Evolutionary conservation across 1,140 invertebrate species (phyloP), one percentile per base, ranked within the genome.

Genomic region (Colletes latitarsis): DNA sequence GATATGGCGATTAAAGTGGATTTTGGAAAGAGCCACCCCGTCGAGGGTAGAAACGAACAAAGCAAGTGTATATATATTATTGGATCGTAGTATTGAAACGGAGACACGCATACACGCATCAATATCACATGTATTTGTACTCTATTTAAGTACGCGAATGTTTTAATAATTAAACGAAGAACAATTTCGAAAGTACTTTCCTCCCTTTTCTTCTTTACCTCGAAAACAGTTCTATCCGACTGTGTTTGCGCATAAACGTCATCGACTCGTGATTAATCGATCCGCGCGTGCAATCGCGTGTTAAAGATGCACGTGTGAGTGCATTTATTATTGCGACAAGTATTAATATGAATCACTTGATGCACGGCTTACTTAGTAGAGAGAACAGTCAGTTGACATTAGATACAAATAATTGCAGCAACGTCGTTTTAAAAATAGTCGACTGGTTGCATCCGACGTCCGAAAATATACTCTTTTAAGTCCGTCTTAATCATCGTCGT

Each of bases 101-200:
- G 74, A 57, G 75, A 84, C 68, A 87, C 81, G 77, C 87, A 89
- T 88, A 86, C 81, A 90, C 84, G 82, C 87, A 91, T 90, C 88
- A 91, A 89, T 89, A 91, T 91, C 88, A 91, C 85, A 88, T 92
- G 88, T 92, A 93, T 92, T 91, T 91, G 89, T 92, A 93, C 85
- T 88, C 90, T 92, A 93, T 93, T 93, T 92, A 92, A 93, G 92
- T 91, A 92, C 84, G 88, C 87, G 88, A 90, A 89, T 92, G 86
- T 93, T 92, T 92, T 89, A 93, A 85, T 92, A 92, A 93, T 92
- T 93, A 93, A 93, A 93, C 84, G 80, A 90, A 88, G 82, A 88
- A 83, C 81, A 85, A 75, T 82, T 83, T 88, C 68, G 78, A 87
- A 72, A 82, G 66, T 15, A 63, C 19, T 46, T 63, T 49, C 17